Evolutionary conservation across 1,140 invertebrate genomes (phyloP).

Genomic region (Dryas iulia): DNA sequence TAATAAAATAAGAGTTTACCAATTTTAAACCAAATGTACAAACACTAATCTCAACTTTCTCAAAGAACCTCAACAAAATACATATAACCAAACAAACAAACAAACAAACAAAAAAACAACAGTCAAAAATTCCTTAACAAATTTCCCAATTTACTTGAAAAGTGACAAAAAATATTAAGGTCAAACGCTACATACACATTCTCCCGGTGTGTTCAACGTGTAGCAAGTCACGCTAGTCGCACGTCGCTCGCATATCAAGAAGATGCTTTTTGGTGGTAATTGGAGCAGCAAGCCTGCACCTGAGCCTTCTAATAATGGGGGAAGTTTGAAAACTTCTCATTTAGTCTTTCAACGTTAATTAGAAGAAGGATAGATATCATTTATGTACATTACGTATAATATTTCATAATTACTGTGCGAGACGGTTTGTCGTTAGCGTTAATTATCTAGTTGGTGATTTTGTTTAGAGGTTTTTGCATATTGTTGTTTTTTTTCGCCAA

Average conservation of each 20-base stretch:
- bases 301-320: constrained; percentile 17
- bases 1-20: too few species aligned
- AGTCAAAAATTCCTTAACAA: too few species aligned
- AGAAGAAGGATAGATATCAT: background rate
- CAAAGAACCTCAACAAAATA: too few species aligned
- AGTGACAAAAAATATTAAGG: background rate
- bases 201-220: background rate
- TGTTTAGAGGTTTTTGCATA: background rate
- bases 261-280: constrained; percentile 8
- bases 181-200: background rate
- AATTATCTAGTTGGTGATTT: background rate
- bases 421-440: background rate
- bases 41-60: too few species aligned
- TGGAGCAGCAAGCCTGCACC: constrained; percentile 16
- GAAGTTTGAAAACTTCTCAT: constrained; percentile 4
- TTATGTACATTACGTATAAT: background rate
- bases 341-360: constrained; percentile 1
- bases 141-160: background rate
- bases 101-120: too few species aligned
- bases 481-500: too few species aligned
- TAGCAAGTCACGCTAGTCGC: constrained; percentile 6
- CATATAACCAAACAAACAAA: too few species aligned
- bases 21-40: too few species aligned
- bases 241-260: constrained; percentile 15
- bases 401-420: background rate